phyloP scores from a whole-genome alignment of 2,888 invertebrate species.

The Cosmia trapezina region DNA sequence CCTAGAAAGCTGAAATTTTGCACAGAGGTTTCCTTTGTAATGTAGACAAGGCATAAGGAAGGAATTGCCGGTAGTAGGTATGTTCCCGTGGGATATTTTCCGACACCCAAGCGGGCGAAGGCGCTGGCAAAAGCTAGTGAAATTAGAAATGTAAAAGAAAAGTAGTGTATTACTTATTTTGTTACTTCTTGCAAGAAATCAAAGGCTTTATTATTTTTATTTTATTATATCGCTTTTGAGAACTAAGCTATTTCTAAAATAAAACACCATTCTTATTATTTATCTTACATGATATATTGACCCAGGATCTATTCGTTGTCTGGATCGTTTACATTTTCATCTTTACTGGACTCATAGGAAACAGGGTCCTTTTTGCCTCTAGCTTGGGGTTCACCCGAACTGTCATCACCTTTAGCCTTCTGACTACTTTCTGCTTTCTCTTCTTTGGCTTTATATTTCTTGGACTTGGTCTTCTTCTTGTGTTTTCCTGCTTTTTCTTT shows the following conservation, averaged over 20 bases:
- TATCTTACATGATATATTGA: conserved; percentile 61
- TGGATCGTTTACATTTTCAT: conserved; percentile 85
- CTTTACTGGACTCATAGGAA: conserved; percentile 83
- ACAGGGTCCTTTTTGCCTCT: conserved; percentile 65
- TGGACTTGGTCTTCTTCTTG: conserved; percentile 61
- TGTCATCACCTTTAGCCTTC: conserved; percentile 39
- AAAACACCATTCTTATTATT: conserved; percentile 35
- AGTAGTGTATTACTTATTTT: no score
- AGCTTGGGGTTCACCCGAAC: conserved; percentile 42
- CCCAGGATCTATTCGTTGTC: conserved; percentile 71
- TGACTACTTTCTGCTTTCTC: conserved; percentile 53
- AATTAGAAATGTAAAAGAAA: no score
- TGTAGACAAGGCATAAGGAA: no score
- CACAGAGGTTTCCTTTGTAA: no score
- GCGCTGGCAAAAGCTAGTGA: no score
- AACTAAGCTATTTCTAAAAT: conserved; percentile 28
- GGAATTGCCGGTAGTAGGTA: no score
- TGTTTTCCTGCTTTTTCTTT: conserved; percentile 54
- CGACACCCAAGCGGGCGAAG: no score
- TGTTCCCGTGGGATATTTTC: no score
- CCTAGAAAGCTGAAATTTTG: no score
- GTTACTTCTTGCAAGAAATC: no score
- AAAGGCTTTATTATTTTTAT: neutral
- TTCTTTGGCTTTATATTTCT: conserved; percentile 58
- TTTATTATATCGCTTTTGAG: neutral